Evolutionary conservation across 2,888 invertebrate genomes (phyloP).

Genomic region (Tiphia femorata): DNA sequence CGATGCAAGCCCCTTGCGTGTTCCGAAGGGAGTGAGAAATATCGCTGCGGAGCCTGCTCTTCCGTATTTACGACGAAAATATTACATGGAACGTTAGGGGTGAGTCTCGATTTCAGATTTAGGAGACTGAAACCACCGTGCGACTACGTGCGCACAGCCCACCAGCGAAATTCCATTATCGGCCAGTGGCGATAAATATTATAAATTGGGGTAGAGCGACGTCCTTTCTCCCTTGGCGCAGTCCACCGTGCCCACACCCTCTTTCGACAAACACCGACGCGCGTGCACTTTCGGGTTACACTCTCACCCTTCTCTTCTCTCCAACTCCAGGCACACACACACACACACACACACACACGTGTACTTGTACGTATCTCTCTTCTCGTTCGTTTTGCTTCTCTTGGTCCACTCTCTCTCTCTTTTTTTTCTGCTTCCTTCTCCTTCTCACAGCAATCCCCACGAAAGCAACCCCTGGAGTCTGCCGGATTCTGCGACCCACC

Average conservation of each 20-base stretch:
- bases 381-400: not conserved
- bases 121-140: not conserved
- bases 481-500: slow-evolving; percentile 15
- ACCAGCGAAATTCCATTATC: slow-evolving; percentile 64
- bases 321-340: no score
- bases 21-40: no score
- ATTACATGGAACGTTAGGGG: no score
- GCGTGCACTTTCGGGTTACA: slow-evolving; percentile 23
- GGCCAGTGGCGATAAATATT: slow-evolving; percentile 65
- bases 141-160: slow-evolving; percentile 31
- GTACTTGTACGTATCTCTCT: slow-evolving; percentile 2
- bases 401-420: slow-evolving; percentile 11
- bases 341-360: no score
- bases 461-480: slow-evolving; percentile 25
- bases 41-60: no score
- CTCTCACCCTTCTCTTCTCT: slow-evolving; percentile 16
- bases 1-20: no score
- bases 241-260: no score
- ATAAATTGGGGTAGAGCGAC: slow-evolving; percentile 58
- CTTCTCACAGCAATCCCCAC: slow-evolving; percentile 9
- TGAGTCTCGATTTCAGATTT: not conserved
- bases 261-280: slow-evolving; percentile 7
- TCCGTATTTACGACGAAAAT: no score
- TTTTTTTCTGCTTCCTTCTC: slow-evolving; percentile 6
- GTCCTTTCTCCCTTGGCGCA: slow-evolving; percentile 18